Evolutionary conservation across 2,888 invertebrate genomes (phyloP).

Genomic region (Lochmaea capreae): DNA sequence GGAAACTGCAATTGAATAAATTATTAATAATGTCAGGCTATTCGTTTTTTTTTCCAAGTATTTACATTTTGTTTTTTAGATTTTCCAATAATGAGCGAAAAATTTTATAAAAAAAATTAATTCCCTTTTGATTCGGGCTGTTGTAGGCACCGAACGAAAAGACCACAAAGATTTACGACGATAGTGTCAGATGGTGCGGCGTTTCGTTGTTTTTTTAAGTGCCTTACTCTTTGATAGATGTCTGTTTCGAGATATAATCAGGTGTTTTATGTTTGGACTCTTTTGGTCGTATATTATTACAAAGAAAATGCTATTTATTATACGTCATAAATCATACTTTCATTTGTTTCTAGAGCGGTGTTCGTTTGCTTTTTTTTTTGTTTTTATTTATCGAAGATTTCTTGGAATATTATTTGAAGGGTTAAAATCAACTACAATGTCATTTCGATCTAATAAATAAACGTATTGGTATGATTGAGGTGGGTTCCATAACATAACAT

Average conservation of each 20-base stretch:
- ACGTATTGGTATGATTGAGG: too few species aligned
- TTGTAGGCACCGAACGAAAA: background rate
- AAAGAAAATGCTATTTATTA: conserved; percentile 41
- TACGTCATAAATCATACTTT: conserved; percentile 36
- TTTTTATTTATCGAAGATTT: conserved; percentile 26
- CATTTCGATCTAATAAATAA: background rate
- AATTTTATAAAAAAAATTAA: too few species aligned
- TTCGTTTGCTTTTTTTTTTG: conserved; percentile 14
- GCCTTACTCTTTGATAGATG: conserved; percentile 36
- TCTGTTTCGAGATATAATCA: conserved; percentile 35
- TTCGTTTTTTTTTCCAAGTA: too few species aligned
- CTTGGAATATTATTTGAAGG: conserved; percentile 22
- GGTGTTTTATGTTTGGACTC: conserved; percentile 36
- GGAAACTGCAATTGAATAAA: too few species aligned
- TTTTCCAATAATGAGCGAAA: background rate
- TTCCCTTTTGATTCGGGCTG: conserved; percentile 25
- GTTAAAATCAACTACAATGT: too few species aligned
- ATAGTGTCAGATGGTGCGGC: conserved; percentile 30
- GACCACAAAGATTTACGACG: conserved; percentile 14
- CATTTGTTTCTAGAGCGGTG: conserved; percentile 26
- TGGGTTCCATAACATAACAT: too few species aligned
- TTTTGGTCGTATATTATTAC: conserved; percentile 37
- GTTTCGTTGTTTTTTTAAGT: conserved; percentile 23
- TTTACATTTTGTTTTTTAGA: background rate
- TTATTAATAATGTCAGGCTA: too few species aligned